phyloP scores from a whole-genome alignment of 2,888 invertebrate species.

The Eurois occulta region DNA sequence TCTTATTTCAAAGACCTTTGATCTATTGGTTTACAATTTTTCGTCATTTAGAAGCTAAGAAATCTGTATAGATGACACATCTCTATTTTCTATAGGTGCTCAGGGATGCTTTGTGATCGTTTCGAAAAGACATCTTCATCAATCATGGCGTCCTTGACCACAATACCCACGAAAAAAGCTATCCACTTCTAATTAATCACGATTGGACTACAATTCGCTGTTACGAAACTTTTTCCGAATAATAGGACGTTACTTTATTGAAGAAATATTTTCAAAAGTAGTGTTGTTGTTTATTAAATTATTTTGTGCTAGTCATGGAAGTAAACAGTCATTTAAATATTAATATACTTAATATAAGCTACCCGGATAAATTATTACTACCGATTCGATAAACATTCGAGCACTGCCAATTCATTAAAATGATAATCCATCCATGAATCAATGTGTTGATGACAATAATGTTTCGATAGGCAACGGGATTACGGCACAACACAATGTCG shows the following conservation, averaged over 20 bases:
- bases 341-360: not conserved
- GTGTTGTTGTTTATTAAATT: not conserved
- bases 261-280: not conserved
- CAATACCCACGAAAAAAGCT: slow-evolving; percentile 22
- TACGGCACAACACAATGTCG: slow-evolving; percentile 6
- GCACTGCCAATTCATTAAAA: slow-evolving; percentile 5
- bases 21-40: too few relatives aligned
- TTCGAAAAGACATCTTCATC: slow-evolving; percentile 25
- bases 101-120: not conserved
- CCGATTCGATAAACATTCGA: slow-evolving; percentile 1
- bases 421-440: slow-evolving; percentile 7
- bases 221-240: slow-evolving; percentile 9
- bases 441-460: slow-evolving; percentile 12
- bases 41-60: not conserved
- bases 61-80: not conserved
- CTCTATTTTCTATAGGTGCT: not conserved
- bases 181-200: slow-evolving; percentile 51
- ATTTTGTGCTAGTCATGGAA: not conserved
- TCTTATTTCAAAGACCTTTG: too few relatives aligned
- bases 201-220: slow-evolving; percentile 4
- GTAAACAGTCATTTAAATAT: not conserved
- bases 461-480: not conserved
- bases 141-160: slow-evolving; percentile 29
- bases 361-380: not conserved
- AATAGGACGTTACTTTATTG: not conserved